A percentile compares a stretch with the other conserved stretches of the same genome.
These are phyloP conservation scores for Yponomeuta evonymella DNA, from an alignment of 2,888 invertebrate genomes.

Conservation along the genomic window DNA sequence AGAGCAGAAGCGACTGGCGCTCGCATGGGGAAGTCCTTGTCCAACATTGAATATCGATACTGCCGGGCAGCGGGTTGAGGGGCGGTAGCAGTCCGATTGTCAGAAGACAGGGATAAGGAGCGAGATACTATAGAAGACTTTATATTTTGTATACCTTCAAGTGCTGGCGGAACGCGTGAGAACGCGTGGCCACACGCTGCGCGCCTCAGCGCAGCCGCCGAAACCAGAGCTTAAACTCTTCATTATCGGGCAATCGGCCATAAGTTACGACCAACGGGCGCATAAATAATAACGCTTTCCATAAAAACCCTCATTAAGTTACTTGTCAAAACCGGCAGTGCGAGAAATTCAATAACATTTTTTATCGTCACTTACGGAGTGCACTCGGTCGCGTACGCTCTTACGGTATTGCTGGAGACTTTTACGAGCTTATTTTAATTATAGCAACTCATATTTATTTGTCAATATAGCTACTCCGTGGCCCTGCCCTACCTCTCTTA, in stretches of 20 bases:
- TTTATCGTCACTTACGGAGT: slow-evolving; percentile 13
- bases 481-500: background rate
- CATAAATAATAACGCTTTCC: slow-evolving; percentile 45
- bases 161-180: too few relatives aligned
- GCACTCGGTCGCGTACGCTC: slow-evolving; percentile 1
- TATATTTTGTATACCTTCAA: too few relatives aligned
- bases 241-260: slow-evolving; percentile 52
- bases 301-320: slow-evolving; percentile 37
- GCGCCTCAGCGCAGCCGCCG: slow-evolving; percentile 43
- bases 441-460: background rate
- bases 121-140: too few relatives aligned
- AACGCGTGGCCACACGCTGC: slow-evolving; percentile 35
- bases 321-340: slow-evolving; percentile 29
- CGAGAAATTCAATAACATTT: slow-evolving; percentile 16
- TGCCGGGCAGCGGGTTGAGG: too few relatives aligned
- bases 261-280: slow-evolving; percentile 35
- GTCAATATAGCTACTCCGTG: background rate
- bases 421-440: slow-evolving; percentile 2
- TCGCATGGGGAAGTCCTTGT: too few relatives aligned
- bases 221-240: slow-evolving; percentile 52
- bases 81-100: too few relatives aligned
- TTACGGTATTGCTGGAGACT: background rate
- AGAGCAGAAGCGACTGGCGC: too few relatives aligned
- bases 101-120: too few relatives aligned
- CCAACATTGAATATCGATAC: too few relatives aligned